Evolutionary conservation across 2,797 vertebrate species (phyloP), one percentile per base, ranked within the genome.

Genomic region (Eleutherodactylus coqui): DNA sequence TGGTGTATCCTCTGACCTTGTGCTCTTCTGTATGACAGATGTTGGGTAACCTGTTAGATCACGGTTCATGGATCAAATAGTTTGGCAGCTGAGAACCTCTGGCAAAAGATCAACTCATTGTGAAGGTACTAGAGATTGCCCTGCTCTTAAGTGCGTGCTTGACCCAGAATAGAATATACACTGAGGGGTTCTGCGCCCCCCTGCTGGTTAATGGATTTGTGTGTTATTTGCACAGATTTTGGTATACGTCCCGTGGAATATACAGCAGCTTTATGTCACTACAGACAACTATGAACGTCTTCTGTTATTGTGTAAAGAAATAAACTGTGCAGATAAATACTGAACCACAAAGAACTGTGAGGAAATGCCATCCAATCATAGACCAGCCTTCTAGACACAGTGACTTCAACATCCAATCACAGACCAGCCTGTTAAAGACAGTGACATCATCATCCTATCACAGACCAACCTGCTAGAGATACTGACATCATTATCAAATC

Each of bases 151-250:
- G 43, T 27, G 36, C 14, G 19, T 38, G 1, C 34, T 70, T 16
- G 1, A 14, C 62, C 62, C 14, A 29, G 14, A 67, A 16, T 55
- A 47, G 10, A n/a, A n/a, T n/a, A n/a, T n/a, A n/a, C n/a, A n/a
- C n/a, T n/a, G n/a, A n/a, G n/a, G n/a, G n/a, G n/a, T n/a, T n/a
- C n/a, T 43, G 49, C 17, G 13, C 49, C 16, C 75, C 75, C 75
- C 75, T 78, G 75, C 75, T 55, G 75, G 75, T 36, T 29, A 29
- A 29, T 62, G n/a, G n/a, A n/a, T n/a, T n/a, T 43, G 43, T 43
- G 10, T 43, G 43, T 43, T 43, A 10, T 5, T 43, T 43, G 43
- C 10, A 43, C 43, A n/a, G n/a, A n/a, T n/a, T n/a, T n/a, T n/a
- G n/a, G n/a, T n/a, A n/a, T n/a, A n/a, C n/a, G n/a, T n/a, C 10